Evolutionary conservation across 2,888 invertebrate genomes (phyloP), one percentile per base, ranked within the genome.

Genomic region (Subacronicta megacephala): DNA sequence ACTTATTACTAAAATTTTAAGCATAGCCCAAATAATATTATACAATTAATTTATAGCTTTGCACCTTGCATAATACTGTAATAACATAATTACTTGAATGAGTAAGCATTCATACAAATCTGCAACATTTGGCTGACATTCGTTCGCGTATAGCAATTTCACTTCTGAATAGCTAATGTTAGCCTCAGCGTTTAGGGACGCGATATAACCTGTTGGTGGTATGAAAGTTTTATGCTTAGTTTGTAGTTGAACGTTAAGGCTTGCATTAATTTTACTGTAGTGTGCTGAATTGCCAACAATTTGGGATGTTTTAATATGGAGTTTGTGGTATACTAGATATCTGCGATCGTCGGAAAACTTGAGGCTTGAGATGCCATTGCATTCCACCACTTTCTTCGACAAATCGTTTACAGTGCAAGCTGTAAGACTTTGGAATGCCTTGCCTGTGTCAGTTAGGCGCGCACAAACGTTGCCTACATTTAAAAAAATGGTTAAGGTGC

Each of bases 141-240:
- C 23, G 42, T 55, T 62, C 54, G 54, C 44, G 56, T 57, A 41
- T 35, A 50, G 66, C 42, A 42, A 49, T 60, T 35, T 33, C 16
- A 17, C 49, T 60, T 38, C 50, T 60, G 63, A 58, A 75, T 75
- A 58, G 57, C 52, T 71, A 51, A 75, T 60, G 57, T 36, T 46
- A 7, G 42, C 40, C 37, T 38, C 36, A 33, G 46, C 36, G 57
- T 49, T 60, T 50, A 54, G 60, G 42, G 62, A 45, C 42, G 45
- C 43, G 44, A 62, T 23, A 18, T 53, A 44, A 75, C 75, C 58
- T 67, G 62, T 67, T 72, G 55, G 44, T 38, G 9, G 29, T n/a
- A 29, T 64, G 35, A 60, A 61, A 38, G 35, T 55, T 64, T 53
- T 41, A 54, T 55, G 35, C 12, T 20, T 42, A 43, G 43, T 50